Conservation (phyloP, 2,797 vertebrate genomes). For the Sphenodon punctatus region DNA sequence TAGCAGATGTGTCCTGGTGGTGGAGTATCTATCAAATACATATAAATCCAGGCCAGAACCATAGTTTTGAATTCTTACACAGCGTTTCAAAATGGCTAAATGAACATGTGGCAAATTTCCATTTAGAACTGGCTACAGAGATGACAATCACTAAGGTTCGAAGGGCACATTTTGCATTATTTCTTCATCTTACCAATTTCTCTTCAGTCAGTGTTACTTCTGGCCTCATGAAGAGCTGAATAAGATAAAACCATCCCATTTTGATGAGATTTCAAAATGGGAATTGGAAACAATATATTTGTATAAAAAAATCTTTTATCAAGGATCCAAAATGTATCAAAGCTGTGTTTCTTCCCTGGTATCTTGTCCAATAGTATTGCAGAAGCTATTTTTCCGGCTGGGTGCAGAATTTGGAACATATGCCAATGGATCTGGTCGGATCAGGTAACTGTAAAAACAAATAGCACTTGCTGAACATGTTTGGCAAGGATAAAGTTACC, state of each 20-base stretch:
- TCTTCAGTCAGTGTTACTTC: background rate
- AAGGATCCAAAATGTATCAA: constrained; percentile 59
- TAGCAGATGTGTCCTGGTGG: no score
- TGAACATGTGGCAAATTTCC: constrained; percentile 21
- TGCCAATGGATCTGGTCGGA: constrained; percentile 81
- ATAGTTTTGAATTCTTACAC: background rate
- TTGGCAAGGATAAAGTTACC: background rate
- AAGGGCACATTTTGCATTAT: constrained; percentile 37
- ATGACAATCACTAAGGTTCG: constrained; percentile 8
- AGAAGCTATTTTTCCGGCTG: constrained; percentile 77
- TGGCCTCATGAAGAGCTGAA: constrained; percentile 37
- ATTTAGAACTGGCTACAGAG: constrained; percentile 7
- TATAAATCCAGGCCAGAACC: no score
- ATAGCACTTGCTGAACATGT: background rate
- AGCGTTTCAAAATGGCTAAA: constrained; percentile 16
- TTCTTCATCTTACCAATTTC: constrained; percentile 34
- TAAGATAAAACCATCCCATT: constrained; percentile 5
- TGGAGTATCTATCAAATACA: no score
- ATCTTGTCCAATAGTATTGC: constrained; percentile 72
- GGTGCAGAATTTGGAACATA: constrained; percentile 75
- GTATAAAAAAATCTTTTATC: constrained; percentile 55
- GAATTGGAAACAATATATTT: constrained; percentile 47
- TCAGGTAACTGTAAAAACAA: constrained; percentile 78
- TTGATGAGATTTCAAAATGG: constrained; percentile 31
- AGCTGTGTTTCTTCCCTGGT: constrained; percentile 80